A percentile compares a stretch with the other conserved stretches of the same genome.
Evolutionary conservation across 2,113 vertebrate genomes (phyloP).

Genomic region (Pygoscelis adeliae): DNA sequence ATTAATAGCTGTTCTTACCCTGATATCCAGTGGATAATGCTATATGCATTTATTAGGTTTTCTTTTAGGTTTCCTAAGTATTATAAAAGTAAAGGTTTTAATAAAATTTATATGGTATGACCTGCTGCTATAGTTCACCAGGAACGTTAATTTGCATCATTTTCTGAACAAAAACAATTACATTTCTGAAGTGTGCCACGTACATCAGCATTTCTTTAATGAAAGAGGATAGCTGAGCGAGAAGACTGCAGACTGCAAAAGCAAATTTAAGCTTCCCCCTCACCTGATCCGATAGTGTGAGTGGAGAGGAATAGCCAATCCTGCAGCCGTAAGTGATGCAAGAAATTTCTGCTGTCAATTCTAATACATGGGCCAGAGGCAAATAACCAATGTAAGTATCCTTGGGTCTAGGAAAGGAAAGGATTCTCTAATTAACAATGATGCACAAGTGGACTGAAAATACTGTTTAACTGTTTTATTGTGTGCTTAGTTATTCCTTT

Average conservation of each 20-base stretch:
- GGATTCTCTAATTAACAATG: background rate
- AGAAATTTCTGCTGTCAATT: constrained; percentile 95
- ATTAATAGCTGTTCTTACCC: background rate
- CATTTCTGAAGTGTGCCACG: background rate
- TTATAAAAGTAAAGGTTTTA: background rate
- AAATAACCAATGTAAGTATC: constrained; percentile 96
- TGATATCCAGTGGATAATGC: background rate
- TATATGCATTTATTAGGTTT: background rate
- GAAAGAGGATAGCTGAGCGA: background rate
- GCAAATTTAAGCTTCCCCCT: background rate
- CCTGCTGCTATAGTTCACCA: background rate
- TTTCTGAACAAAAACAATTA: background rate
- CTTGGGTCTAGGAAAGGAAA: constrained; percentile 77
- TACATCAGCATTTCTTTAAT: background rate
- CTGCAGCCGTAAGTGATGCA: constrained; percentile 93
- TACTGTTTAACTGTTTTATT: background rate
- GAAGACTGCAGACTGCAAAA: background rate
- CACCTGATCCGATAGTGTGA: constrained; percentile 96
- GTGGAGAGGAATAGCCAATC: constrained; percentile 95
- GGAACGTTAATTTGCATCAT: background rate
- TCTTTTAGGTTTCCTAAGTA: background rate
- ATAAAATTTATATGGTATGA: background rate
- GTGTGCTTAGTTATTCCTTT: background rate
- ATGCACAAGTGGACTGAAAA: background rate
- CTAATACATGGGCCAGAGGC: constrained; percentile 94